Evolutionary conservation across 2,113 vertebrate species (phyloP).

Genomic region (Elachura formosa): DNA sequence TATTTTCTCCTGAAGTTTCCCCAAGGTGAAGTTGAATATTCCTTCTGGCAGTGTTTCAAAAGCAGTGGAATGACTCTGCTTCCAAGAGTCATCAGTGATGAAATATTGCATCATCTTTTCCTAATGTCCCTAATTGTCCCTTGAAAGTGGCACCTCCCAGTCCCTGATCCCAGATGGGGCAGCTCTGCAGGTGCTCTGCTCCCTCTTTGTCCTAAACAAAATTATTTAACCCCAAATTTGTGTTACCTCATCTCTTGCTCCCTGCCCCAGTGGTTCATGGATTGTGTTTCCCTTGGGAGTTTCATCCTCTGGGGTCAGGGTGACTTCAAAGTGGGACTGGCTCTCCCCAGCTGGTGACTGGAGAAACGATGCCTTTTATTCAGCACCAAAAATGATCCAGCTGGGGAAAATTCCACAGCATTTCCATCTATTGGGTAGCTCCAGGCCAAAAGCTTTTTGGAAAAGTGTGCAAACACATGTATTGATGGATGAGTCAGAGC

Average conservation of each 20-base stretch:
- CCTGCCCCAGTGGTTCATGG: fast-evolving
- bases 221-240: neutral
- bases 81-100: neutral
- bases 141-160: neutral
- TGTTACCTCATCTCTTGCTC: fast-evolving
- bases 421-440: neutral
- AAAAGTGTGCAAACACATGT: neutral
- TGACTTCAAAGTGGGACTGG: neutral
- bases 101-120: neutral
- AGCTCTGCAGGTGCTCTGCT: neutral
- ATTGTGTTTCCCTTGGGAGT: fast-evolving
- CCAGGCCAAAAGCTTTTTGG: neutral
- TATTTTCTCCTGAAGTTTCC: neutral
- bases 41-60: neutral
- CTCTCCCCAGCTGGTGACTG: neutral
- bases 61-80: neutral
- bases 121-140: neutral
- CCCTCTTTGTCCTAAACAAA: neutral
- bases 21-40: neutral
- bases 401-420: neutral
- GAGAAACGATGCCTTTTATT: neutral
- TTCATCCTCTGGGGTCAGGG: neutral
- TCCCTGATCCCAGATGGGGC: fast-evolving
- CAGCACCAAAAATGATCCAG: neutral
- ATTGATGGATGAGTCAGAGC: neutral